These are phyloP conservation scores for Ochotona curzoniae DNA, from an alignment of 2,113 vertebrate species.

Conservation along the genomic window DNA sequence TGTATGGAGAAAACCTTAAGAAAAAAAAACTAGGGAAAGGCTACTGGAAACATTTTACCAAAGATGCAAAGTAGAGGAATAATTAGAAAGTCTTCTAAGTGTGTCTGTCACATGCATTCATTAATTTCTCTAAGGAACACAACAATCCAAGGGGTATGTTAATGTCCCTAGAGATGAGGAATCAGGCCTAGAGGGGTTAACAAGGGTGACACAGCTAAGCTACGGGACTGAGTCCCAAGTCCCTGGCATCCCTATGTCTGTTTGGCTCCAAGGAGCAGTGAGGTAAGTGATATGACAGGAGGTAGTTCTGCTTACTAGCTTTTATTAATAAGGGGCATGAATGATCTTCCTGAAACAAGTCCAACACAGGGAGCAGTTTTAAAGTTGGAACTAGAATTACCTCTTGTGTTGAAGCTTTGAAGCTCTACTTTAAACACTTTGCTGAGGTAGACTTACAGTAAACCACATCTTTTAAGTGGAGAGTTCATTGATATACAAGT, in stretches of 20 bases:
- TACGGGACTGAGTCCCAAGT: neutral
- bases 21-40: too few species aligned
- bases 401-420: neutral
- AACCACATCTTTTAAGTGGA: neutral
- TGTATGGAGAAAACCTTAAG: slow-evolving; percentile 13
- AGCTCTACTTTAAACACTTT: neutral
- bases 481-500: neutral
- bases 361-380: slow-evolving; percentile 1
- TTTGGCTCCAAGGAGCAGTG: neutral
- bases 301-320: neutral
- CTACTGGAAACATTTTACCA: slow-evolving; percentile 9
- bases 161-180: neutral
- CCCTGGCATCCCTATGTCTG: neutral
- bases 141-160: neutral
- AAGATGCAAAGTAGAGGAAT: neutral
- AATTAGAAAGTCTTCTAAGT: neutral
- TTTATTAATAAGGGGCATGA: neutral
- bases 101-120: neutral
- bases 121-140: neutral
- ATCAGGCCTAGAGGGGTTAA: neutral
- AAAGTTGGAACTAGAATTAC: neutral
- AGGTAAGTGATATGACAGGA: neutral
- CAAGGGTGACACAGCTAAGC: neutral
- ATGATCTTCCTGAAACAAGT: neutral
- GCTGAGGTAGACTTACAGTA: neutral